Conservation (phyloP, 2,113 vertebrate genomes). For the Toxotes jaculatrix region DNA sequence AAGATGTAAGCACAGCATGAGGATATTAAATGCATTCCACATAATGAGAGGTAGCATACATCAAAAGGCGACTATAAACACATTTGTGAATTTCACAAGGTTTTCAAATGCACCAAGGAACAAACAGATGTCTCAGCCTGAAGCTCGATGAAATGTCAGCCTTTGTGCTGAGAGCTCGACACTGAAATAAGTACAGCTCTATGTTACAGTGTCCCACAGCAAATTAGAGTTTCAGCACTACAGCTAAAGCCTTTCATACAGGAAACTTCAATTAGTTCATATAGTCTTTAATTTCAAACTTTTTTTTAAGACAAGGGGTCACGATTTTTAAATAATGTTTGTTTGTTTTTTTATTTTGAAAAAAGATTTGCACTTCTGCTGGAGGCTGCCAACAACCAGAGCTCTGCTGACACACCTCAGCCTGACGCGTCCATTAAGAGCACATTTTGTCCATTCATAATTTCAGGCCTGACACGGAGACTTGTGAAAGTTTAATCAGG, state of each 20-base stretch:
- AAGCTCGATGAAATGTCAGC: constrained; percentile 25
- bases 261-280: neutral
- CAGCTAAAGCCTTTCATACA: neutral
- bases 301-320: neutral
- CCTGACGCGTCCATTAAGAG: neutral
- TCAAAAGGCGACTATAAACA: neutral
- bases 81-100: neutral
- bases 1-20: neutral
- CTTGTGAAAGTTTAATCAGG: neutral
- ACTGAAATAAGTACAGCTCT: neutral
- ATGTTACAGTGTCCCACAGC: constrained; percentile 25
- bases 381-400: neutral
- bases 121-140: constrained; percentile 1
- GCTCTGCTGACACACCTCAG: neutral
- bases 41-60: neutral
- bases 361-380: neutral
- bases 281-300: neutral
- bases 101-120: constrained; percentile 10
- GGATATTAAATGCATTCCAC: neutral
- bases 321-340: neutral
- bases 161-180: constrained; percentile 1
- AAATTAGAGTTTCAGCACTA: constrained; percentile 14
- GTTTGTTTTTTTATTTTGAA: neutral
- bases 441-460: neutral
- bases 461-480: neutral